phyloP scores from a whole-genome alignment of 2,797 vertebrate genomes.

The Diceros bicornis region DNA sequence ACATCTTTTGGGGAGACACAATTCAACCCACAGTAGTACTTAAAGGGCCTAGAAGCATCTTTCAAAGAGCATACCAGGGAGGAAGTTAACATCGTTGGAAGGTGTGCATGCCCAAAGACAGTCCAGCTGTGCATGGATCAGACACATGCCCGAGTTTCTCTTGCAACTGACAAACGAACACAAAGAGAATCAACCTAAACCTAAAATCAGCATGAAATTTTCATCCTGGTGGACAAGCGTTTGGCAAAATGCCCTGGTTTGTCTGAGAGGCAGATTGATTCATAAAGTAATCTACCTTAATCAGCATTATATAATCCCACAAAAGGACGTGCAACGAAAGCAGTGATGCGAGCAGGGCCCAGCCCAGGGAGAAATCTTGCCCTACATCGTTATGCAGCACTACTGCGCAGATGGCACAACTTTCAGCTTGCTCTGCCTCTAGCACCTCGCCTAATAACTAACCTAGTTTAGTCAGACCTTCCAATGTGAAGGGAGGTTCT shows the following conservation, averaged over 20 bases:
- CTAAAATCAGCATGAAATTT: slow-evolving; percentile 72
- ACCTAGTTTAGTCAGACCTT: slow-evolving; percentile 84
- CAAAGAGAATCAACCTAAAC: slow-evolving; percentile 56
- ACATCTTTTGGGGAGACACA: neutral
- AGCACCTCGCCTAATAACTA: slow-evolving; percentile 77
- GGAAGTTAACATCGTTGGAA: slow-evolving; percentile 32
- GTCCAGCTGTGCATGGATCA: slow-evolving; percentile 25
- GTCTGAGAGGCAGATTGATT: slow-evolving; percentile 76
- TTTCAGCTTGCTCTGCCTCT: slow-evolving; percentile 70
- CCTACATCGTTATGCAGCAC: slow-evolving; percentile 72
- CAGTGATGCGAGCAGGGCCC: slow-evolving; percentile 66
- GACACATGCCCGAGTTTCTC: slow-evolving; percentile 50
- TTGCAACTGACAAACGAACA: slow-evolving; percentile 75
- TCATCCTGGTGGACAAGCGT: slow-evolving; percentile 26
- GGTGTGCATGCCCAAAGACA: slow-evolving; percentile 1
- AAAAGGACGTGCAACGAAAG: slow-evolving; percentile 70
- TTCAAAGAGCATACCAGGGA: slow-evolving; percentile 33
- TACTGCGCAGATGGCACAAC: slow-evolving; percentile 75
- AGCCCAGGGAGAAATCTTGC: slow-evolving; percentile 71
- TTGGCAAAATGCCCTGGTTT: slow-evolving; percentile 68
- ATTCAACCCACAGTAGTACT: slow-evolving; percentile 30
- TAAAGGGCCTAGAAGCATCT: slow-evolving; percentile 44
- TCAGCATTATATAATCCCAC: slow-evolving; percentile 72
- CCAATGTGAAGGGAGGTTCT: slow-evolving; percentile 79
- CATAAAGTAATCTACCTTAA: slow-evolving; percentile 80